Conservation (phyloP, 2,888 invertebrate species). For the Acronicta leporina region DNA sequence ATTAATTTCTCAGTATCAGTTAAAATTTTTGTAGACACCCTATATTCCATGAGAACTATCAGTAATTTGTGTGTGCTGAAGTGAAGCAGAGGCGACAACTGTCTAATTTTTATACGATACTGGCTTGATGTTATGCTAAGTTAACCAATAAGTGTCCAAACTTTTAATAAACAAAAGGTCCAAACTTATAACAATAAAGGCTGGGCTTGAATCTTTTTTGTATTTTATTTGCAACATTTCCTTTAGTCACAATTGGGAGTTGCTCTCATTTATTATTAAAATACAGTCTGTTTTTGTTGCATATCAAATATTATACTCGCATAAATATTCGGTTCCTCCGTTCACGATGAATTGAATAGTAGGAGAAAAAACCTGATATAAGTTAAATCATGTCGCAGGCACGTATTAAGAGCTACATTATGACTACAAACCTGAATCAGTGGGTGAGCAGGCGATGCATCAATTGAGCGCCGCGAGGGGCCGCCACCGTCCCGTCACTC, state of each 20-base stretch:
- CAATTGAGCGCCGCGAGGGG: slow-evolving; percentile 84
- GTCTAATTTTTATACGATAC: too few relatives aligned
- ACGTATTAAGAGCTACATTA: slow-evolving; percentile 61
- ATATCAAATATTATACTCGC: slow-evolving; percentile 50
- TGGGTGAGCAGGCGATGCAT: slow-evolving; percentile 82
- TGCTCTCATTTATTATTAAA: slow-evolving; percentile 51
- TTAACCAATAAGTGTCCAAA: too few relatives aligned
- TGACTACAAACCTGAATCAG: slow-evolving; percentile 65
- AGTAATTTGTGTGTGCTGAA: too few relatives aligned
- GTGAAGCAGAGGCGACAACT: too few relatives aligned
- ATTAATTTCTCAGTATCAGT: too few relatives aligned
- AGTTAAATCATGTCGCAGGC: slow-evolving; percentile 57
- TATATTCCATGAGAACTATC: too few relatives aligned
- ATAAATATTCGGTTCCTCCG: slow-evolving; percentile 48
- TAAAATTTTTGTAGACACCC: too few relatives aligned
- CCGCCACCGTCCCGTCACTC: slow-evolving; percentile 73
- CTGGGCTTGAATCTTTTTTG: slow-evolving; percentile 11
- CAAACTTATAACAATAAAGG: too few relatives aligned
- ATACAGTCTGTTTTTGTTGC: slow-evolving; percentile 44
- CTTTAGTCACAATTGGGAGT: slow-evolving; percentile 43
- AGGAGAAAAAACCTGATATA: slow-evolving; percentile 50
- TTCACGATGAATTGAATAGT: slow-evolving; percentile 55
- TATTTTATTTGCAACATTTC: slow-evolving; percentile 35
- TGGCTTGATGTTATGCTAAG: too few relatives aligned
- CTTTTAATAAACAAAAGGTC: too few relatives aligned